Evolutionary conservation across 2,113 vertebrate species (phyloP).

Genomic region (Hiodon tergisus): DNA sequence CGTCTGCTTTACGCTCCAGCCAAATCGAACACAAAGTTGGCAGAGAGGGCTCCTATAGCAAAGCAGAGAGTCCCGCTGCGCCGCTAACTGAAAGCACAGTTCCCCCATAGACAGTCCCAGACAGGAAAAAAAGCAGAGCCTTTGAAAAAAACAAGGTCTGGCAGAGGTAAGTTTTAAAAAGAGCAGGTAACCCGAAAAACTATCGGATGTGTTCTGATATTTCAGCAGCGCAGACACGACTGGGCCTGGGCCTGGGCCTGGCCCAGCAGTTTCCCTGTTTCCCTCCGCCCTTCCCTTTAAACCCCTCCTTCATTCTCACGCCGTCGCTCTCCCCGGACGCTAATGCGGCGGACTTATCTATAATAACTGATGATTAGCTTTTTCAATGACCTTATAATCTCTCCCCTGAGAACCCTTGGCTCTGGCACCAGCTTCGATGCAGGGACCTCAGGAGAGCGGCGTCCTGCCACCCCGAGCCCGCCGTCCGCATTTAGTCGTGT

Average conservation of each 20-base stretch:
- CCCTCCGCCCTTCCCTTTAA: background rate
- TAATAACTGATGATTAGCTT: constrained; percentile 44
- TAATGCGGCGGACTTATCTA: constrained; percentile 39
- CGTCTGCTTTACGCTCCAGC: background rate
- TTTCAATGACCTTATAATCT: constrained; percentile 40
- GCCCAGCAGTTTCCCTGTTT: background rate
- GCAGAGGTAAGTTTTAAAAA: background rate
- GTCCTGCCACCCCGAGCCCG: background rate
- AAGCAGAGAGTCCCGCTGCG: background rate
- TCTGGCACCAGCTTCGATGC: background rate
- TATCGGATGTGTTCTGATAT: no score
- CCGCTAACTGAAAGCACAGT: background rate
- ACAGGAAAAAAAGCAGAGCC: background rate
- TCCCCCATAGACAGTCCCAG: no score
- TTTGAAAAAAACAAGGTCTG: background rate
- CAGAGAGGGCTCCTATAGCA: background rate
- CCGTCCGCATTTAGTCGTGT: background rate
- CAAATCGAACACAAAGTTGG: constrained; percentile 20
- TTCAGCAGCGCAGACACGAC: background rate
- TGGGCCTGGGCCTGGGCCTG: no score
- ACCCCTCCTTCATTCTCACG: background rate
- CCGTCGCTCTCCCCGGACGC: constrained; percentile 19
- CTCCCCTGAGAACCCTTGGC: background rate
- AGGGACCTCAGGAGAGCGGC: background rate
- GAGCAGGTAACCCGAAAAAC: background rate